These are phyloP conservation scores for Clarias gariepinus DNA, from an alignment of 2,113 vertebrate genomes.

Conservation along the genomic window DNA sequence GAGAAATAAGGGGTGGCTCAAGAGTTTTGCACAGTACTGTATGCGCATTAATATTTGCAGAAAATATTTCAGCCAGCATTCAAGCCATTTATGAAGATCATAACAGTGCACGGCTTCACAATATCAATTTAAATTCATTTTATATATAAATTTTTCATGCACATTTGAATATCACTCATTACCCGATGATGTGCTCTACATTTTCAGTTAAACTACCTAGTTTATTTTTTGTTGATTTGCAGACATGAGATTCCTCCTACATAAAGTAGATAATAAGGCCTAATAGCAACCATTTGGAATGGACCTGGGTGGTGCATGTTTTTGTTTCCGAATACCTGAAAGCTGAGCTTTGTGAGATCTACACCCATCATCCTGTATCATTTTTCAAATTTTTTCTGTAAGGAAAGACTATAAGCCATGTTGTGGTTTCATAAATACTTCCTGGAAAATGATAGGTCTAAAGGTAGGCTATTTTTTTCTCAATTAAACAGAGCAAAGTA, in stretches of 20 bases:
- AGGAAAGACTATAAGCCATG: not conserved
- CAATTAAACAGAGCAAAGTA: not conserved
- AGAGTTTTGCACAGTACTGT: too few relatives aligned
- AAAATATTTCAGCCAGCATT: not conserved
- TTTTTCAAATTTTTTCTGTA: conserved; percentile 6
- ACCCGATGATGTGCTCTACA: not conserved
- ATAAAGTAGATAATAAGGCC: not conserved
- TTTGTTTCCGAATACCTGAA: conserved; percentile 11
- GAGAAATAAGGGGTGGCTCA: too few relatives aligned
- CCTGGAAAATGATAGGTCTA: not conserved
- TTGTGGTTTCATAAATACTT: not conserved
- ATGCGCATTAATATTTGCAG: not conserved
- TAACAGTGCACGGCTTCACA: not conserved
- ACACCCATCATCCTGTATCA: conserved; percentile 3
- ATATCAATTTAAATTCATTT: not conserved
- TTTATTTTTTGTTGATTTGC: not conserved
- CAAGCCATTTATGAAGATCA: not conserved
- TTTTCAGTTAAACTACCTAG: not conserved
- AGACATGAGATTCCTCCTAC: not conserved
- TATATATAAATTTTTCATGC: not conserved
- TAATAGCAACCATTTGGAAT: not conserved
- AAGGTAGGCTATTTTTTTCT: not conserved
- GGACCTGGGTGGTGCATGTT: conserved; percentile 21
- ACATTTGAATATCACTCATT: not conserved
- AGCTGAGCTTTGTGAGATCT: conserved; percentile 11